These are phyloP conservation scores for Mus spretus DNA, from an alignment of 2,797 vertebrate species.

Conservation along the genomic window DNA sequence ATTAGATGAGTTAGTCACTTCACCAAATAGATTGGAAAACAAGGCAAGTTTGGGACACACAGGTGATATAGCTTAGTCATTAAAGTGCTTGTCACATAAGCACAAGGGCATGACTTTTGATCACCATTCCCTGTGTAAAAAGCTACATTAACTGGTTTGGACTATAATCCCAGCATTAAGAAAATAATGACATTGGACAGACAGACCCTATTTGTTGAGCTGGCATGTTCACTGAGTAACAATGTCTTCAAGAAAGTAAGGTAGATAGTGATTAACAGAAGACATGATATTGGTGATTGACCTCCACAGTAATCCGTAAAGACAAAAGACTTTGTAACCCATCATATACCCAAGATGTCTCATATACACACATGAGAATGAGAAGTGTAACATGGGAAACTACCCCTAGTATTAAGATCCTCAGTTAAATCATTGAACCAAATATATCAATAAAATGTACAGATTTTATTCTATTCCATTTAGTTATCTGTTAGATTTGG, in stretches of 20 bases:
- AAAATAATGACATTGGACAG: not conserved
- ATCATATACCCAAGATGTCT: not conserved
- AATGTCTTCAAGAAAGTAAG: not conserved
- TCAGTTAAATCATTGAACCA: not conserved
- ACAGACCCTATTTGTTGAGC: not conserved
- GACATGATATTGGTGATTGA: not conserved
- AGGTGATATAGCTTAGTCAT: not conserved
- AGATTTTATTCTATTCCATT: not conserved
- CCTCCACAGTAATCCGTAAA: not conserved
- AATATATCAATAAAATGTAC: not conserved
- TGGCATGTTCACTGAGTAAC: not conserved
- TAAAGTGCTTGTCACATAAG: not conserved
- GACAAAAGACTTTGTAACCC: not conserved
- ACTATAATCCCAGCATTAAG: not conserved
- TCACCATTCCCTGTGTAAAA: not conserved
- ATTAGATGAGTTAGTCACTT: not conserved
- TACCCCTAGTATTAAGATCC: not conserved
- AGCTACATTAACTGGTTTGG: not conserved
- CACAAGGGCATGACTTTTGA: too few species aligned
- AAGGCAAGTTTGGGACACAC: not conserved
- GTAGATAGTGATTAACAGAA: not conserved
- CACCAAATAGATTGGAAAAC: not conserved
- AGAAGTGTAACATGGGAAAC: not conserved
- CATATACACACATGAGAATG: not conserved
- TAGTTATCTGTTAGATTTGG: slow-evolving; percentile 20